These are phyloP conservation scores for Gasterosteus aculeatus DNA, from an alignment of 2,113 vertebrate genomes.

Conservation along the genomic window DNA sequence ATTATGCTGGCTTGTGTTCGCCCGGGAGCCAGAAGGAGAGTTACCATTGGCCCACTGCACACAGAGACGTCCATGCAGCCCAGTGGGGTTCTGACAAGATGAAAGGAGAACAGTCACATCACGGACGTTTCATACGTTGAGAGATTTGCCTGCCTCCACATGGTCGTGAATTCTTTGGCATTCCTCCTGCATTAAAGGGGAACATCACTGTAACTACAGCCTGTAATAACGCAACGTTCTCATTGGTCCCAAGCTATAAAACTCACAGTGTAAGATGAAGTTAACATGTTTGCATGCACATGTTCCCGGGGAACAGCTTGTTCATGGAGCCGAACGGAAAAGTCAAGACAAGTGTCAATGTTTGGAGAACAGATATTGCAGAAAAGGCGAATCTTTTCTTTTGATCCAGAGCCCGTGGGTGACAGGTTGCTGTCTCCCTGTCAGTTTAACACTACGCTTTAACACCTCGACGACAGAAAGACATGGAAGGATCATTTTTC, in stretches of 20 bases:
- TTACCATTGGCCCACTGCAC: background rate
- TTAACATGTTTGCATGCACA: background rate
- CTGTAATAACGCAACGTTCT: background rate
- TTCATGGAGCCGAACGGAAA: constrained; percentile 5
- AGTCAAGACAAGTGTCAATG: background rate
- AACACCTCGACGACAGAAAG: background rate
- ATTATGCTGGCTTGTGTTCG: constrained; percentile 6
- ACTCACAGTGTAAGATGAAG: background rate
- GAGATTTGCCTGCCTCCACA: background rate
- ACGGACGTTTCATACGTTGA: background rate
- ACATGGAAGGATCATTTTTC: background rate
- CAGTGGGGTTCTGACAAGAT: background rate
- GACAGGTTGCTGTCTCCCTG: background rate
- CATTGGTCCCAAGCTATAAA: background rate
- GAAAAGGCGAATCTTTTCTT: constrained; percentile 5
- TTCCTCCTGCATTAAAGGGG: background rate
- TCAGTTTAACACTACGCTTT: background rate
- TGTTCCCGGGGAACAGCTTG: background rate
- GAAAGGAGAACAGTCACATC: background rate
- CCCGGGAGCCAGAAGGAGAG: background rate
- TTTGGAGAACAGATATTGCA: background rate
- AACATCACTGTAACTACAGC: background rate
- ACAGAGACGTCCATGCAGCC: background rate
- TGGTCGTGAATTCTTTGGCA: background rate
- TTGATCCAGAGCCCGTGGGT: background rate